Conservation (phyloP, 2,113 vertebrate genomes). For the Bufo gargarizans region DNA sequence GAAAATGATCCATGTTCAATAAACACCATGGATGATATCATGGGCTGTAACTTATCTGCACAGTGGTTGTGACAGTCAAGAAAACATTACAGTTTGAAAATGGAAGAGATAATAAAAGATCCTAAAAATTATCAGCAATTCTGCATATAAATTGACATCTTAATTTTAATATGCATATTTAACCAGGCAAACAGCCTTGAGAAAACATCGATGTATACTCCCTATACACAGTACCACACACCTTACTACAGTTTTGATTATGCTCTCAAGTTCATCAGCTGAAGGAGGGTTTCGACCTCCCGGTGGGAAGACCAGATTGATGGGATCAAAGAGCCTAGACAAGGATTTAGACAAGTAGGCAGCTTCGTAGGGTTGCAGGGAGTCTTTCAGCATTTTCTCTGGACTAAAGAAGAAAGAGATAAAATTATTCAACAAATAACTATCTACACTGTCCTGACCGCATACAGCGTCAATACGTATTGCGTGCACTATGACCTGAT, state of each 20-base stretch:
- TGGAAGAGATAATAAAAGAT: background rate
- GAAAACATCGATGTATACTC: background rate
- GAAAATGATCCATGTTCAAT: no score
- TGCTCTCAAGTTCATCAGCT: slow-evolving; percentile 90
- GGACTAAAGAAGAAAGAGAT: slow-evolving; percentile 74
- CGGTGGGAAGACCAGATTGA: slow-evolving; percentile 95
- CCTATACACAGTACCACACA: slow-evolving; percentile 57
- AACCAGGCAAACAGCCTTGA: background rate
- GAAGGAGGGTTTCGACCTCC: slow-evolving; percentile 92
- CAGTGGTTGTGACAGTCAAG: no score
- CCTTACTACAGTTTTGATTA: slow-evolving; percentile 92
- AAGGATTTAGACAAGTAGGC: slow-evolving; percentile 97
- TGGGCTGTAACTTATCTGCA: no score
- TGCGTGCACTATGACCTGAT: no score
- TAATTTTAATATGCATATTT: background rate
- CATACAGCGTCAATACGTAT: no score
- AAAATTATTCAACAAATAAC: background rate
- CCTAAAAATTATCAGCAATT: background rate
- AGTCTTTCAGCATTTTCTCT: slow-evolving; percentile 91
- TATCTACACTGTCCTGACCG: no score
- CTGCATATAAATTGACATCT: background rate
- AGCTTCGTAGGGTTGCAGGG: slow-evolving; percentile 88
- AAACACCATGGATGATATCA: no score
- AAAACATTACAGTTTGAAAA: background rate
- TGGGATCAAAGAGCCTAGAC: slow-evolving; percentile 95